Base-by-base conservation (phyloP, 2,113 vertebrate genomes). In the Prolemur simus region DNA sequence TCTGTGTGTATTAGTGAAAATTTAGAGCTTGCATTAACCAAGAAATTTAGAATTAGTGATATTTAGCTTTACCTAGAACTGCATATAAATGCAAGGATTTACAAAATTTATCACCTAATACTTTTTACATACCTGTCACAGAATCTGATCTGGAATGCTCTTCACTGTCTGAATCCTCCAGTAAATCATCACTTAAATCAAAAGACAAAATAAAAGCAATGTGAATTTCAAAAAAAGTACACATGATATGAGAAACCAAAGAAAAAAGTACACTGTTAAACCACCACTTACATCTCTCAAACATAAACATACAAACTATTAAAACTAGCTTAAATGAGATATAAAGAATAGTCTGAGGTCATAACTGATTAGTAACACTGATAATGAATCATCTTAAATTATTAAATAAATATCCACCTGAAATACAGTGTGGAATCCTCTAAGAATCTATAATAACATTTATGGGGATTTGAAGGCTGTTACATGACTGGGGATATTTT, bases 151-250 rank as follows among this genome's bases (percentile, higher is more conserved):
- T 99, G 98, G 99, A 99, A 99, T 99, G 99, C 93, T 99, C 99
- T 98, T 99, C 99, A 89, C 99, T 99, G 98, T 99, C 99, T 76
- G 99, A 99, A 98, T 99, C 99, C 97, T 99, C 99, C 98, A 99
- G 97, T 95, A 99, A 99, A 97, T 99, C 99, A 98, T 99, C 99
- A 98, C 99, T 99, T 97, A 60, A 95, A 56, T 87, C 49, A 96
- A 96, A 97, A 96, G 0, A 87, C 21, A 97, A 87, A 97, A 10
- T 14, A 96, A 95, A 87, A 97, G 81, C 37, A 93, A 87, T 89
- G 91, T 96, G 42, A 96, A 95, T 88, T 95, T 93, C 7, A 68
- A 91, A 73, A 81, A 64, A 78, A 20, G 25, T 27, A 86, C 15
- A 52, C 7, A 84, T 56, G 45, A 74, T 23, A 81, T 25, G 74